These are phyloP conservation scores for Leptura quadrifasciata DNA, from an alignment of 2,888 invertebrate genomes.

Conservation along the genomic window DNA sequence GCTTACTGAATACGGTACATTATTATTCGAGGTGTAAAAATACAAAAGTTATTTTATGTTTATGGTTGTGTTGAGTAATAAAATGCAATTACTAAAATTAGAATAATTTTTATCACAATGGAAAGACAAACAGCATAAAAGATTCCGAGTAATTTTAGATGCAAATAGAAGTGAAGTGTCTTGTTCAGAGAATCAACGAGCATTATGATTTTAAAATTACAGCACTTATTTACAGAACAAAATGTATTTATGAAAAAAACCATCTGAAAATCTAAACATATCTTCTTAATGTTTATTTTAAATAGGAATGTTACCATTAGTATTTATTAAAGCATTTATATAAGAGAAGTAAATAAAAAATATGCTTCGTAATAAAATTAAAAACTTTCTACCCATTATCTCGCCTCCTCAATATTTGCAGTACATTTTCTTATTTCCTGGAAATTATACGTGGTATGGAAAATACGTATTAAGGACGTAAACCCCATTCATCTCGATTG, in stretches of 20 bases:
- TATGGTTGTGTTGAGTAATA: slow-evolving; percentile 1
- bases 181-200: slow-evolving; percentile 12
- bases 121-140: slow-evolving; percentile 27
- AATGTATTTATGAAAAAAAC: slow-evolving; percentile 15
- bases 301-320: not conserved
- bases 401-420: not conserved
- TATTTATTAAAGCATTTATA: not conserved
- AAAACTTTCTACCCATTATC: not conserved
- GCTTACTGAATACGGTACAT: not conserved
- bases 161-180: slow-evolving; percentile 33
- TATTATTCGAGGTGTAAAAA: slow-evolving; percentile 11
- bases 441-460: not conserved
- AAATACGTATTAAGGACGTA: not conserved
- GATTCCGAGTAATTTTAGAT: slow-evolving; percentile 33
- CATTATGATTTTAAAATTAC: slow-evolving; percentile 38
- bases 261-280: not conserved
- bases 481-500: not conserved
- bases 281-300: not conserved
- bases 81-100: slow-evolving; percentile 22
- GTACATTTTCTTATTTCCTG: not conserved
- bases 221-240: not conserved
- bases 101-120: slow-evolving; percentile 28
- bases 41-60: slow-evolving; percentile 4
- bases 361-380: not conserved
- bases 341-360: not conserved